Conservation (phyloP, 2,797 vertebrate genomes). For the Malurus splendens region DNA sequence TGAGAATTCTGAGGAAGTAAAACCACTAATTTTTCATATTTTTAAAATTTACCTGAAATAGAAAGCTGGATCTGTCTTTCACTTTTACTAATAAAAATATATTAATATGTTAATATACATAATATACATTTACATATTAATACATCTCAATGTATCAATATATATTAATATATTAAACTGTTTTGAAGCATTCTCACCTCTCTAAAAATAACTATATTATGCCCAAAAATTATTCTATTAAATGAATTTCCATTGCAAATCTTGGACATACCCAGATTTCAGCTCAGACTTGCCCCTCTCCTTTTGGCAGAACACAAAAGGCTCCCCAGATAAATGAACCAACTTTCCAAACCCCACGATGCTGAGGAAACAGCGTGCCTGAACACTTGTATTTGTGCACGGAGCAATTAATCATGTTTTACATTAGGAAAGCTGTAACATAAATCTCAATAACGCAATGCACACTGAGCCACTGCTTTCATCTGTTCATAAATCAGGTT, state of each 20-base stretch:
- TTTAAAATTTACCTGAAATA: background rate
- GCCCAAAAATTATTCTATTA: background rate
- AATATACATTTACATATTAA: no score
- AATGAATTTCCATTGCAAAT: background rate
- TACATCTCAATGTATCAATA: no score
- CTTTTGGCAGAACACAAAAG: background rate
- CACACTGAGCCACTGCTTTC: background rate
- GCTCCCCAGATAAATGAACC: background rate
- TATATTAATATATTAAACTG: no score
- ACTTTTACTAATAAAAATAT: background rate
- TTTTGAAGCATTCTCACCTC: background rate
- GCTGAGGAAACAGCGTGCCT: background rate
- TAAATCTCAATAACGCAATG: background rate
- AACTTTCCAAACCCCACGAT: background rate
- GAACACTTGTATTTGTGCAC: background rate
- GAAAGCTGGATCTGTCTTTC: background rate
- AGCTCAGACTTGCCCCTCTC: background rate
- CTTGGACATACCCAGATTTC: background rate
- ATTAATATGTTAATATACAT: no score
- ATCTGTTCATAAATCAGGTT: background rate
- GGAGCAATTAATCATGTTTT: background rate
- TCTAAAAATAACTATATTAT: background rate
- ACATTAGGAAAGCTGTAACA: background rate
- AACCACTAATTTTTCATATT: background rate
- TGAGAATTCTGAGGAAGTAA: background rate